These are phyloP conservation scores for Halcyon senegalensis DNA, from an alignment of 2,113 vertebrate species.

Conservation along the genomic window DNA sequence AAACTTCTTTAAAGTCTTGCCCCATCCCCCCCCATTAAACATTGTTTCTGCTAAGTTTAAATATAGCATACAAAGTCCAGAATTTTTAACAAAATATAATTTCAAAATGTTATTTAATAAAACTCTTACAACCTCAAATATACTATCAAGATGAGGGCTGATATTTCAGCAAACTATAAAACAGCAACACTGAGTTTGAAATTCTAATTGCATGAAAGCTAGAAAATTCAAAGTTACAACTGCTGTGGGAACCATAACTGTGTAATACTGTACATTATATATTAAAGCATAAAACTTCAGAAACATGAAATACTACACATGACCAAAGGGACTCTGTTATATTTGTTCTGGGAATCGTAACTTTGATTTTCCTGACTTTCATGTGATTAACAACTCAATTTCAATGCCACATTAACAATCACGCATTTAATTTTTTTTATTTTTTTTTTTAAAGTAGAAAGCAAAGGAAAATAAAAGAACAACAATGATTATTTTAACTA, in stretches of 20 bases:
- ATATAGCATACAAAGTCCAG: neutral
- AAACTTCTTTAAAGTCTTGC: neutral
- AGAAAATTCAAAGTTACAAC: slow-evolving; percentile 35
- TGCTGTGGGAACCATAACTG: slow-evolving; percentile 32
- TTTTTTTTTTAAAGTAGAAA: neutral
- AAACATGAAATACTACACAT: slow-evolving; percentile 34
- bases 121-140: neutral
- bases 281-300: slow-evolving; percentile 49
- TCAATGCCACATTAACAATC: slow-evolving; percentile 25
- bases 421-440: slow-evolving; percentile 39
- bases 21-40: neutral
- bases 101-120: neutral
- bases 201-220: slow-evolving; percentile 44
- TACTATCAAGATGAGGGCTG: neutral
- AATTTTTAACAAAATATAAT: neutral
- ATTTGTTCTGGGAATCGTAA: slow-evolving; percentile 45
- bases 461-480: slow-evolving; percentile 26
- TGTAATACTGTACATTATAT: neutral
- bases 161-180: neutral
- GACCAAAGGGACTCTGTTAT: slow-evolving; percentile 16
- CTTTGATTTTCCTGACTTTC: slow-evolving; percentile 38
- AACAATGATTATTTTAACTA: slow-evolving; percentile 32
- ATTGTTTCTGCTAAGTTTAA: neutral
- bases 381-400: slow-evolving; percentile 47
- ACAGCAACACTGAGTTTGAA: neutral